Base-by-base conservation (phyloP, 2,113 vertebrate genomes). In the Scytalopus superciliaris region DNA sequence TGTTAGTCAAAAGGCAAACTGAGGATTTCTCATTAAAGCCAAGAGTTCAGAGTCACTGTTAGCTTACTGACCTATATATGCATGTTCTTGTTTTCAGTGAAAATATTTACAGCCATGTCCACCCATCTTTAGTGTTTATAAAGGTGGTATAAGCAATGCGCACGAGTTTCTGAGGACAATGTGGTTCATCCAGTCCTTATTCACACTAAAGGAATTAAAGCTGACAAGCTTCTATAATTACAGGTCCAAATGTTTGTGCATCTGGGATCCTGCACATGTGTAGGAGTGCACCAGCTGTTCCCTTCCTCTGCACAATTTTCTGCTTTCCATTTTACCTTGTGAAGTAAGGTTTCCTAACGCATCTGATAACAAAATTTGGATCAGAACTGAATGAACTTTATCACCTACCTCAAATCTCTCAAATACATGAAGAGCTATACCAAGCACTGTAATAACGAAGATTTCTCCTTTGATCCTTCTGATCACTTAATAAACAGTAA, bases 201-300 rank as follows among this genome's bases (percentile, higher is more conserved):
- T 90, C 59, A 66, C 63, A 74, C 30, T 86, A 88, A 70, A 95
- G 23, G 30, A 86, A 3, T 7, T 88, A 69, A 92, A 84, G 4
- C 79, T 94, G 50, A 33, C 82, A 79, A 75, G 31, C 13, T 78
- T 85, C 87, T 94, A 45, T 85, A 94, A 76, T 60, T 86, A 77
- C 28, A 55, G 6, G 12, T 53, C 68, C 90, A 91, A 85, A 91
- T 73, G 42, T 77, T 39, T 90, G 82, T 85, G 59, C 79, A 84
- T 90, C 45, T 86, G 79, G 79, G 67, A 19, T 85, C 45, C 76
- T 45, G 42, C 67, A 84, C 64, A 66, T 74, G 33, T 95, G 73
- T 93, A 78, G 86, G 76, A 92, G 79, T 63, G 21, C 19, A 94
- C 79, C 89, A 94, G 86, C 83, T 94, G 76, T 82, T 96, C 49